These are phyloP conservation scores for Chloroclystis v-ata DNA, from an alignment of 2,888 invertebrate genomes.

Conservation along the genomic window DNA sequence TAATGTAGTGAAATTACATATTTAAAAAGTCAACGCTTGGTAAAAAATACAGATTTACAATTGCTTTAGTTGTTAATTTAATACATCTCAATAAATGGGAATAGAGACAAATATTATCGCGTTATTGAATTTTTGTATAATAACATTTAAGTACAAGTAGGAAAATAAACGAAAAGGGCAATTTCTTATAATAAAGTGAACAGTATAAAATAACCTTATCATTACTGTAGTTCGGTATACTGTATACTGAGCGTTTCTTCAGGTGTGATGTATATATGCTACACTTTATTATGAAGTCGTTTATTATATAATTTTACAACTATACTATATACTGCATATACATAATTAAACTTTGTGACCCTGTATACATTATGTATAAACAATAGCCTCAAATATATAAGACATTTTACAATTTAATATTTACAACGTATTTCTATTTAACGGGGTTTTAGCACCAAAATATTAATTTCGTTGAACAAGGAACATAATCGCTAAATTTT, in stretches of 20 bases:
- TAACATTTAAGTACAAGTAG: neutral
- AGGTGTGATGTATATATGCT: constrained; percentile 72
- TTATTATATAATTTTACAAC: constrained; percentile 48
- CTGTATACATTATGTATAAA: constrained; percentile 50
- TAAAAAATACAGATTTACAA: too few species aligned
- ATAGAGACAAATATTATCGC: too few species aligned
- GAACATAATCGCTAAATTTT: constrained; percentile 13
- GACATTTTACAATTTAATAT: constrained; percentile 54
- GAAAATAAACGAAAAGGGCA: neutral
- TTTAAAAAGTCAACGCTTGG: too few species aligned
- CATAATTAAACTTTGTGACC: constrained; percentile 63
- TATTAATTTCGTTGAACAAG: constrained; percentile 33
- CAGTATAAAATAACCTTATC: constrained; percentile 19
- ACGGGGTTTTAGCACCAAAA: constrained; percentile 65
- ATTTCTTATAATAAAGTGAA: constrained; percentile 1
- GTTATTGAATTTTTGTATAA: neutral
- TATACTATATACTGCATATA: constrained; percentile 52
- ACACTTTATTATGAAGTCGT: constrained; percentile 29
- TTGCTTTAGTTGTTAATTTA: too few species aligned
- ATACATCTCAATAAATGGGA: too few species aligned
- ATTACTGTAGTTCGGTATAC: constrained; percentile 38
- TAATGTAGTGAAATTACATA: too few species aligned
- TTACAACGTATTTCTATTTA: constrained; percentile 44
- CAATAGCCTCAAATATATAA: constrained; percentile 63
- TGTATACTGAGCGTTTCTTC: constrained; percentile 69